phyloP scores from a whole-genome alignment of 2,888 invertebrate species.

The Eurytoma adleriae region DNA sequence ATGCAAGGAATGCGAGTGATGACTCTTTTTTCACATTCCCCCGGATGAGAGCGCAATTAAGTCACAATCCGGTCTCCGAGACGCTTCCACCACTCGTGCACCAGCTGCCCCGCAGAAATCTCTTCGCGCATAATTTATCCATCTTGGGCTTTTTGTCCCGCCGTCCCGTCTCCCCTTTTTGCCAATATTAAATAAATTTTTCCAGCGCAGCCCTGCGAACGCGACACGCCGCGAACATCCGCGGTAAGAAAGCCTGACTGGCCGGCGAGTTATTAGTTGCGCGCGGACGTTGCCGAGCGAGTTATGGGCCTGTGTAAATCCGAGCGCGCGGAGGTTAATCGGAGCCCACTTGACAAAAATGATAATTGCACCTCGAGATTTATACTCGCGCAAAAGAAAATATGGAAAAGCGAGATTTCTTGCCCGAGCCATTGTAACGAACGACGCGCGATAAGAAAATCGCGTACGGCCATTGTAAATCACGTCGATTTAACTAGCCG shows the following conservation, averaged over 20 bases:
- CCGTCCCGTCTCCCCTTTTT: slow-evolving; percentile 5
- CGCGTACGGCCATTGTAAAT: not conserved
- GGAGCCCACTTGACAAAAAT: not conserved
- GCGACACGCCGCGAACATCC: not conserved
- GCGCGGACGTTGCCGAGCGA: not conserved
- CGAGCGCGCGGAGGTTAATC: not conserved
- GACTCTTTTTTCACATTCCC: slow-evolving; percentile 53
- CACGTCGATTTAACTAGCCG: no score
- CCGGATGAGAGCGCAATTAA: slow-evolving; percentile 46
- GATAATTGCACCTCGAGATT: not conserved
- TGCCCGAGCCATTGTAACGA: not conserved
- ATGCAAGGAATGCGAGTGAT: slow-evolving; percentile 53
- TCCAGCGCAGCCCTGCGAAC: not conserved
- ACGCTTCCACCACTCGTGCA: not conserved
- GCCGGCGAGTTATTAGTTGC: not conserved
- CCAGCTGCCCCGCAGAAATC: slow-evolving; percentile 43
- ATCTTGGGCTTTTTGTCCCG: slow-evolving; percentile 4
- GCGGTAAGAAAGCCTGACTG: not conserved
- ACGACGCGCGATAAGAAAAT: not conserved
- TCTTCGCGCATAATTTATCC: slow-evolving; percentile 53
- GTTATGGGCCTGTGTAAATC: slow-evolving; percentile 26
- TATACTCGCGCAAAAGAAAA: not conserved
- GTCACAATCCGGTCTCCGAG: slow-evolving; percentile 53
- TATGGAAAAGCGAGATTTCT: not conserved
- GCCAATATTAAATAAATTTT: slow-evolving; percentile 43